Conservation (phyloP, 2,888 invertebrate species). For the Lithodes maja region DNA sequence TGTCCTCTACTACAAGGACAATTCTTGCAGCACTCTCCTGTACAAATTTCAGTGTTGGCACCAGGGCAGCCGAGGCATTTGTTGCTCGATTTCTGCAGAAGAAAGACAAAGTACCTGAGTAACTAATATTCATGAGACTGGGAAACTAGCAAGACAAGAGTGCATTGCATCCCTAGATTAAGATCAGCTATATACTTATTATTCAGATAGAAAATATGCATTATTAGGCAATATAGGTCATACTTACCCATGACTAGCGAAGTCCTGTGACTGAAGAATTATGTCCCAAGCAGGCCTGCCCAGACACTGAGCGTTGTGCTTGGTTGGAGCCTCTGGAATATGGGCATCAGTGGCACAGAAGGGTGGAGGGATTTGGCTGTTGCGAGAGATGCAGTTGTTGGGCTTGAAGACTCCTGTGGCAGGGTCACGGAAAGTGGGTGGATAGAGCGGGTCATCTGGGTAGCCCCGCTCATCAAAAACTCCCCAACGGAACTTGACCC, state of each 20-base stretch:
- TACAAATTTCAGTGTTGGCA: conserved; percentile 60
- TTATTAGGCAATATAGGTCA: neutral
- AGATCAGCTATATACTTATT: too few relatives aligned
- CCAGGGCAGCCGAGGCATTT: conserved; percentile 33
- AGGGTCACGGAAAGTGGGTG: conserved; percentile 76
- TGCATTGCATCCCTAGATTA: too few relatives aligned
- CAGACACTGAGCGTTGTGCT: conserved; percentile 74
- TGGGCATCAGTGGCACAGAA: conserved; percentile 80
- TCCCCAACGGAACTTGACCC: conserved; percentile 82
- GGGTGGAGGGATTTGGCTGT: conserved; percentile 36
- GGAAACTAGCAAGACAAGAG: too few relatives aligned
- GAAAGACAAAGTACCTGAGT: too few relatives aligned
- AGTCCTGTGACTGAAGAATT: conserved; percentile 73
- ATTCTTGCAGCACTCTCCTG: conserved; percentile 66
- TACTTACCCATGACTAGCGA: conserved; percentile 70
- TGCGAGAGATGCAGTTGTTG: conserved; percentile 54
- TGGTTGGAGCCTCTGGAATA: conserved; percentile 72
- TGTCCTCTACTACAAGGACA: conserved; percentile 68
- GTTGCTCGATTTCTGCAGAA: too few relatives aligned
- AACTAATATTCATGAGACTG: too few relatives aligned
- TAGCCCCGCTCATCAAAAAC: conserved; percentile 82
- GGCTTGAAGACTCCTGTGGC: conserved; percentile 42
- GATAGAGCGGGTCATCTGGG: conserved; percentile 79
- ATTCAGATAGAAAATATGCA: too few relatives aligned
- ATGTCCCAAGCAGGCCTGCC: conserved; percentile 74